Evolutionary conservation across 1,140 invertebrate species (phyloP).

Genomic region (Plectus sambesii): DNA sequence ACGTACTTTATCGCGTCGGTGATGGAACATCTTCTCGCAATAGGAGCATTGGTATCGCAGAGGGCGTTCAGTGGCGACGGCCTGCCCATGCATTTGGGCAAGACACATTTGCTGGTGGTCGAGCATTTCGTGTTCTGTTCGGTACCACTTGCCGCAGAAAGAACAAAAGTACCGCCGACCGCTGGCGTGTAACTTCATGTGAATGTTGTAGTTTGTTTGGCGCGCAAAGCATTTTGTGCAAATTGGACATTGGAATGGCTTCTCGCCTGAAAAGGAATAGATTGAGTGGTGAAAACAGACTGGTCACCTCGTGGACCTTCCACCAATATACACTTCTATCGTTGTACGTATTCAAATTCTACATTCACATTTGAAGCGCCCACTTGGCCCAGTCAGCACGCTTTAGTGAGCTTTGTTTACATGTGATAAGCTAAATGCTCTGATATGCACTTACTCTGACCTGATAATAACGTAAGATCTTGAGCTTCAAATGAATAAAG

Average conservation of each 20-base stretch:
- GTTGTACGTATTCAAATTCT: background rate
- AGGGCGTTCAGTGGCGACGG: background rate
- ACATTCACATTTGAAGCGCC: background rate
- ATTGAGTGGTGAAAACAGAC: background rate
- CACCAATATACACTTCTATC: background rate
- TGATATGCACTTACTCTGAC: no score
- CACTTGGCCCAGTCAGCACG: no score
- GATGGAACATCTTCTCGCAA: conserved; percentile 14
- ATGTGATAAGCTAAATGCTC: no score
- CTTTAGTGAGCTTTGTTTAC: no score
- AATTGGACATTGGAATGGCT: conserved; percentile 8
- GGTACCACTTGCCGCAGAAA: conserved; percentile 12
- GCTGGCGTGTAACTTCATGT: conserved; percentile 1
- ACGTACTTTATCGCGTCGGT: conserved; percentile 3
- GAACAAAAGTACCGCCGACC: conserved; percentile 11
- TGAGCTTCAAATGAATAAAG: no score
- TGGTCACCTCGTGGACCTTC: background rate
- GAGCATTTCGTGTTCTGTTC: conserved; percentile 1
- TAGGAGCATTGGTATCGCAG: conserved; percentile 11
- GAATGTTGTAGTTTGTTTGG: background rate
- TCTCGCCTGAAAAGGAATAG: conserved; percentile 1
- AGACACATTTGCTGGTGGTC: conserved; percentile 4
- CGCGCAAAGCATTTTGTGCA: conserved; percentile 7
- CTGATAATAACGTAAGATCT: no score
- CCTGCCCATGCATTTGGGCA: conserved; percentile 5